phyloP scores from a whole-genome alignment of 2,888 invertebrate genomes.

The Sericinus montela region DNA sequence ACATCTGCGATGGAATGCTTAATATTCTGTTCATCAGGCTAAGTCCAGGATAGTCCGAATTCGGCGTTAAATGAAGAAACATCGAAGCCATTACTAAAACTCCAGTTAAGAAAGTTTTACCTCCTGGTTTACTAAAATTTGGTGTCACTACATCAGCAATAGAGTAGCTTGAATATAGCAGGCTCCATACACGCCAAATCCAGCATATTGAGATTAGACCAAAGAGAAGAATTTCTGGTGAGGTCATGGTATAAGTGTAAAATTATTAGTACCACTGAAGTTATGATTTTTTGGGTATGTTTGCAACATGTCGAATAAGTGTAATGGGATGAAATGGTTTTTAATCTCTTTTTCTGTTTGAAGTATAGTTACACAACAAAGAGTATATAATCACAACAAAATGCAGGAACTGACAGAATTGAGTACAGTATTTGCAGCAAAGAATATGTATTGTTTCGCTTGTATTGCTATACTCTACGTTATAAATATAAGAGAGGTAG shows the following conservation, averaged over 20 bases:
- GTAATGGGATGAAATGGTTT: too few species aligned
- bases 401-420: too few species aligned
- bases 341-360: too few species aligned
- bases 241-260: conserved; percentile 21
- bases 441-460: too few species aligned
- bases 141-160: conserved; percentile 34
- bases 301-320: too few species aligned
- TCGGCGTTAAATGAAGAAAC: conserved; percentile 29
- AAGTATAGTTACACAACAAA: too few species aligned
- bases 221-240: conserved; percentile 27
- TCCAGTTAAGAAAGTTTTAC: conserved; percentile 28
- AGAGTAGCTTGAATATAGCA: conserved; percentile 37
- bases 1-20: conserved; percentile 40
- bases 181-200: conserved; percentile 37
- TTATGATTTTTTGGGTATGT: too few species aligned
- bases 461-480: too few species aligned
- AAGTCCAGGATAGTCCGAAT: conserved; percentile 29
- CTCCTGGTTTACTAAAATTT: conserved; percentile 21
- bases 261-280: too few species aligned
- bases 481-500: too few species aligned
- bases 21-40: conserved; percentile 39
- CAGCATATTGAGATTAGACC: conserved; percentile 31
- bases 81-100: conserved; percentile 27
- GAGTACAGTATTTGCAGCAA: too few species aligned
- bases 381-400: too few species aligned